Conservation (phyloP, 1,140 invertebrate species). For the Drosophila nebulosa region DNA sequence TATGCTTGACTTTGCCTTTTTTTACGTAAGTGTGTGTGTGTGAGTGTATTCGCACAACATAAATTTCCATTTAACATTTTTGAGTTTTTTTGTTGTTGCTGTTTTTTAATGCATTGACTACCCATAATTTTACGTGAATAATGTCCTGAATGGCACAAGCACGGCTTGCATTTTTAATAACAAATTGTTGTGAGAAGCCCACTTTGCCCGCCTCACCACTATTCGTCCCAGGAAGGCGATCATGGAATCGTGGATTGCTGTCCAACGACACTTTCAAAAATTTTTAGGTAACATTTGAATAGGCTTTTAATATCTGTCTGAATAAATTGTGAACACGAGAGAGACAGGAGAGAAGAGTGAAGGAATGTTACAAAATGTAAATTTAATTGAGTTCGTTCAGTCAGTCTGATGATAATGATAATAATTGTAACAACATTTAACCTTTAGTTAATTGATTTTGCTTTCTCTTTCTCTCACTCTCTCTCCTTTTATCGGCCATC, state of each 20-base stretch:
- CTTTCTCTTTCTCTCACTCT: not conserved
- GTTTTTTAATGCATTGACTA: constrained; percentile 25
- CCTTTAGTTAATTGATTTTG: constrained; percentile 45
- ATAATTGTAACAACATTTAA: constrained; percentile 31
- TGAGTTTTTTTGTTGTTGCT: not conserved
- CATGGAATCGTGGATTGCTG: not conserved
- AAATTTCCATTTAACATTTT: constrained; percentile 39
- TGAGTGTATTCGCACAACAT: not conserved
- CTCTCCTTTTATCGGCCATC: not conserved
- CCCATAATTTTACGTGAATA: constrained; percentile 33
- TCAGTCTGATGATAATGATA: not conserved
- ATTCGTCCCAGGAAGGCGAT: too few species aligned
- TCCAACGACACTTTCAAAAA: not conserved
- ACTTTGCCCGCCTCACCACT: too few species aligned
- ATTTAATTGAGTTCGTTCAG: constrained; percentile 35
- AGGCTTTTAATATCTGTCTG: not conserved
- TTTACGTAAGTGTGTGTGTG: not conserved
- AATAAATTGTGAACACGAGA: constrained; percentile 19
- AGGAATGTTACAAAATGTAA: constrained; percentile 7
- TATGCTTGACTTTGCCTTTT: not conserved
- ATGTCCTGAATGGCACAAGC: constrained; percentile 6
- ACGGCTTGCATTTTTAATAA: constrained; percentile 14
- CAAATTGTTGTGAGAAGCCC: constrained; percentile 11
- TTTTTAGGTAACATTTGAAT: not conserved
- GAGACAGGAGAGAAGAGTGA: too few species aligned